Conservation (phyloP, 1,140 invertebrate genomes). For the Procambarus virginalis region DNA sequence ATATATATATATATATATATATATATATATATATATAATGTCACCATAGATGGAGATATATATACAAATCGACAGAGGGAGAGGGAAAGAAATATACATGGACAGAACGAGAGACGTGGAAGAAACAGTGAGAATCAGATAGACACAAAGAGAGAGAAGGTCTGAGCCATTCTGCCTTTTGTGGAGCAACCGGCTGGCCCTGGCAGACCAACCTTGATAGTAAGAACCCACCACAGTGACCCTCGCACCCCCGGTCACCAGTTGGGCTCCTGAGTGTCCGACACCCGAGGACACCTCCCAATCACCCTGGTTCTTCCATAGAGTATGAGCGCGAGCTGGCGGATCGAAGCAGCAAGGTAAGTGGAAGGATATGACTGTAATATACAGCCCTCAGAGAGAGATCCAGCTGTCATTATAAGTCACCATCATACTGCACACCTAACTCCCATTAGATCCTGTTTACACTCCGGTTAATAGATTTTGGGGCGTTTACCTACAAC, state of each 20-base stretch:
- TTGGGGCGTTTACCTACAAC: not conserved
- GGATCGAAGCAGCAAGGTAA: not conserved
- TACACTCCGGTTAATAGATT: slow-evolving; percentile 27
- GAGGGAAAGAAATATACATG: slow-evolving; percentile 23
- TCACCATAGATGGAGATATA: too few relatives aligned
- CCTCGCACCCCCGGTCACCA: not conserved
- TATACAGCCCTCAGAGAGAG: slow-evolving; percentile 11
- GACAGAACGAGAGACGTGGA: slow-evolving; percentile 18
- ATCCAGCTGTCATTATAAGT: slow-evolving; percentile 20
- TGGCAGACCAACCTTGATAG: not conserved
- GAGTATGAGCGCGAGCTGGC: too few relatives aligned
- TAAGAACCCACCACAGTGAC: not conserved
- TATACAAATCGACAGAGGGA: not conserved
- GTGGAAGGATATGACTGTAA: not conserved
- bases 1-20: too few relatives aligned
- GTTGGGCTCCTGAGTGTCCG: too few relatives aligned
- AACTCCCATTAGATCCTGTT: slow-evolving; percentile 14
- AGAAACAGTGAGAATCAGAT: not conserved
- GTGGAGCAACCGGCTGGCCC: not conserved
- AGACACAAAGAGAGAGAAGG: not conserved
- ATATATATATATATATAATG: too few relatives aligned
- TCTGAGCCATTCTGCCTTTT: not conserved
- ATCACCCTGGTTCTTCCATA: too few relatives aligned
- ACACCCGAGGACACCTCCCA: too few relatives aligned
- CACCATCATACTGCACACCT: slow-evolving; percentile 22